Evolutionary conservation across 2,888 invertebrate genomes (phyloP), one percentile per base, ranked within the genome.

Genomic region (Synergus gifuensis): DNA sequence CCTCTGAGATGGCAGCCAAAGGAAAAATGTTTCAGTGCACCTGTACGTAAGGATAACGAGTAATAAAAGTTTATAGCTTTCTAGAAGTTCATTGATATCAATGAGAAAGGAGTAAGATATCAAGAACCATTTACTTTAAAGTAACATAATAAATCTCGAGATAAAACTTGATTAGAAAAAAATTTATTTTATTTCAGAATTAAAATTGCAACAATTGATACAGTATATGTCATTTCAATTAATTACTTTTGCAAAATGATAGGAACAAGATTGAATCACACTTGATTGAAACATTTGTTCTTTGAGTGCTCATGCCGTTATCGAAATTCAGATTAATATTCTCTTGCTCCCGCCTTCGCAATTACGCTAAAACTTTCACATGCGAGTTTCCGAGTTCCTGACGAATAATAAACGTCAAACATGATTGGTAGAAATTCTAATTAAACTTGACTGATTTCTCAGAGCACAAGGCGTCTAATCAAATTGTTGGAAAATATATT

Each of bases 291-390:
- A 36, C 36, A 36, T 22, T 28, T 18, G 66, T 67, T 46, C 44
- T 22, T 67, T 46, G 44, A 44, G 69, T 69, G 46, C 46, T 28
- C 46, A 18, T 44, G 22, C n/a, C 73, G 36, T 46, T 73, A 73
- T 73, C 54, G 46, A 73, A 73, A 73, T 49, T 73, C 73, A 73
- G 73, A 73, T 73, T 73, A 73, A 73, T 73, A 73, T 54, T 73
- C 73, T 73, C 73, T 69, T 14, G 28, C 49, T 73, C 36, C 36
- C 8, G 36, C 36, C 49, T 36, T 36, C 36, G 73, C 54, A 73
- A 73, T 73, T 73, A 36, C 54, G 36, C 49, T 54, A 54, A 46
- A 73, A 73, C 73, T 73, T 73, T 73, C 73, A 46, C 49, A 73
- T 54, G 28, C 73, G 54, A 73, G 73, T 73, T 49, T n/a, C 54